Evolutionary conservation across 2,113 vertebrate genomes (phyloP).

Genomic region (Myiozetetes cayanensis): DNA sequence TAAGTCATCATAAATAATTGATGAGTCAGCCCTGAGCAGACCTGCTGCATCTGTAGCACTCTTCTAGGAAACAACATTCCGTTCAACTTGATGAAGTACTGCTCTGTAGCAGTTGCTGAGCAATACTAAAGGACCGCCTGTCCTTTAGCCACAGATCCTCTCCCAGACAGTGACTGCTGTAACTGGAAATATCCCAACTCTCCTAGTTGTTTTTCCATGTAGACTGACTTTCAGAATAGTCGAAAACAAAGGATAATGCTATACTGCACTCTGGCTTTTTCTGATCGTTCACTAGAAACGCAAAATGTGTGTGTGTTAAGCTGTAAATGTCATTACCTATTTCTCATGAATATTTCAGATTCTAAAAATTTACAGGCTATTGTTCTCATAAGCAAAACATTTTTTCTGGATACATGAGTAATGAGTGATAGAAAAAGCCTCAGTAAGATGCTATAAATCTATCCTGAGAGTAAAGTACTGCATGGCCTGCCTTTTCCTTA

Average conservation of each 20-base stretch:
- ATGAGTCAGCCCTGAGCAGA: background rate
- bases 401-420: constrained; percentile 19
- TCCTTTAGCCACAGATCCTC: background rate
- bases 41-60: background rate
- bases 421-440: background rate
- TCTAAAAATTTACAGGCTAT: constrained; percentile 39
- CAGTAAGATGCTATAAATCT: background rate
- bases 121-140: background rate
- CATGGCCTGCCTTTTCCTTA: background rate
- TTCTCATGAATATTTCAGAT: constrained; percentile 52
- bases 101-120: background rate
- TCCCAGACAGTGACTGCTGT: background rate
- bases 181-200: background rate
- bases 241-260: background rate
- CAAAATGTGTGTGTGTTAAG: background rate
- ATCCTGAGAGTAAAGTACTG: background rate
- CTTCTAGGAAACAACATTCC: background rate
- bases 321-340: constrained; percentile 37
- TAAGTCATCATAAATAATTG: background rate
- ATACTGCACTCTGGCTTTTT: background rate
- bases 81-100: background rate
- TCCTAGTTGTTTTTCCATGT: background rate
- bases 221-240: background rate
- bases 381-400: constrained; percentile 42
- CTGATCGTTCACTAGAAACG: background rate